These are phyloP conservation scores for Huso huso DNA, from an alignment of 2,797 vertebrate species.

Conservation along the genomic window DNA sequence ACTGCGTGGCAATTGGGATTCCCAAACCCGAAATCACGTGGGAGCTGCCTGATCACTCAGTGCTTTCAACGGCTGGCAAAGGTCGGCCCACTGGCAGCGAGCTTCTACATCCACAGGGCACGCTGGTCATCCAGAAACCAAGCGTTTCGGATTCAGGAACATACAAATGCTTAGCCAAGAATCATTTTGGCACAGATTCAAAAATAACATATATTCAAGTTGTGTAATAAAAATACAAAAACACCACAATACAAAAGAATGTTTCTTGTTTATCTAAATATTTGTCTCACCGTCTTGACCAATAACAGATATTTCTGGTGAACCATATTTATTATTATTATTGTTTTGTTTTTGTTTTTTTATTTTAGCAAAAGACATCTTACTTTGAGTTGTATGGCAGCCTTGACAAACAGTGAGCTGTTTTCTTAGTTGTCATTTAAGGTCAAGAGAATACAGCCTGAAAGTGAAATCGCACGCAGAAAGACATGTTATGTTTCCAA, in stretches of 20 bases:
- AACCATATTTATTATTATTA: no score
- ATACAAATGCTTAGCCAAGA: slow-evolving; percentile 81
- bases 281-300: no score
- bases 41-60: slow-evolving; percentile 67
- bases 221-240: slow-evolving; percentile 33
- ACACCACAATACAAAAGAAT: no score
- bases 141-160: slow-evolving; percentile 59
- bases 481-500: not conserved
- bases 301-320: no score
- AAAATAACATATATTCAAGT: slow-evolving; percentile 68
- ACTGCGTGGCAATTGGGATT: slow-evolving; percentile 70
- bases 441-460: not conserved
- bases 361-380: no score
- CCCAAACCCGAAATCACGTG: slow-evolving; percentile 82
- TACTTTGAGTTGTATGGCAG: no score
- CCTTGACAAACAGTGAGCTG: no score
- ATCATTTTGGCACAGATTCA: slow-evolving; percentile 69
- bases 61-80: slow-evolving; percentile 50
- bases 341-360: no score
- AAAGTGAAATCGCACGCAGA: not conserved
- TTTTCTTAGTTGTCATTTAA: not conserved
- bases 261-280: no score
- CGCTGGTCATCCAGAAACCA: slow-evolving; percentile 70
- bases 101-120: slow-evolving; percentile 66
- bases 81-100: slow-evolving; percentile 36